Evolutionary conservation across 2,113 vertebrate genomes (phyloP), one percentile per base, ranked within the genome.

Genomic region (Cinclus mexicanus): DNA sequence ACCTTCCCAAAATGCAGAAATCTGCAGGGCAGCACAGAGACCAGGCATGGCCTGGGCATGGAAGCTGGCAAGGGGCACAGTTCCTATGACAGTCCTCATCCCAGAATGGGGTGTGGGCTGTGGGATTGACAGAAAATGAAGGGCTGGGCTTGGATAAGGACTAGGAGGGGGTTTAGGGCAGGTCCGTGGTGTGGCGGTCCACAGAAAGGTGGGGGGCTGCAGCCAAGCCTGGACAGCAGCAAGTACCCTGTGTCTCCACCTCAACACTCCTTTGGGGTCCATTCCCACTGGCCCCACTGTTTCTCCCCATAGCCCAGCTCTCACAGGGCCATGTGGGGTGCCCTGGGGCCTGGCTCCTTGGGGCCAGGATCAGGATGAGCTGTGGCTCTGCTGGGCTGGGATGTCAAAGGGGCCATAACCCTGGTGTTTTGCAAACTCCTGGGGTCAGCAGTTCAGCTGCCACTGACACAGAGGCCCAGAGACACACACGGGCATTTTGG

Each of bases 381-480:
- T 61, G 69, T 0, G 2, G 67, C 89, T 93, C 65, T 81, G n/a
- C 46, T 1, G 42, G 69, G 49, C 74, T 95, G 93, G 29, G 95
- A 96, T 93, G 95, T 96, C 95, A 91, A 72, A 96, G 93, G 83
- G 95, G 94, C 93, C 86, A 18, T 91, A 94, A 91, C 96, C 83
- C 93, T 93, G 76, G 81, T 96, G 97, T 98, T 98, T 97, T 97
- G 95, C 97, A 96, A 97, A 97, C 96, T 97, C 94, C 87, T 95
- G 95, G 94, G 97, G 96, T 98, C 97, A 97, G 96, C 91, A 97
- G 97, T 97, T 97, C 97, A 98, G 85, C 93, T 95, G 91, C 89
- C 89, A 96, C 97, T 94, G 95, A 95, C 95, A 95, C 94, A 87
- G 95, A 75, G 96, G 95, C 94, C 94, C n/a, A 14, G 92, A 97